Base-by-base conservation (phyloP, 2,888 invertebrate genomes). In the Agrilus cyanescens region DNA sequence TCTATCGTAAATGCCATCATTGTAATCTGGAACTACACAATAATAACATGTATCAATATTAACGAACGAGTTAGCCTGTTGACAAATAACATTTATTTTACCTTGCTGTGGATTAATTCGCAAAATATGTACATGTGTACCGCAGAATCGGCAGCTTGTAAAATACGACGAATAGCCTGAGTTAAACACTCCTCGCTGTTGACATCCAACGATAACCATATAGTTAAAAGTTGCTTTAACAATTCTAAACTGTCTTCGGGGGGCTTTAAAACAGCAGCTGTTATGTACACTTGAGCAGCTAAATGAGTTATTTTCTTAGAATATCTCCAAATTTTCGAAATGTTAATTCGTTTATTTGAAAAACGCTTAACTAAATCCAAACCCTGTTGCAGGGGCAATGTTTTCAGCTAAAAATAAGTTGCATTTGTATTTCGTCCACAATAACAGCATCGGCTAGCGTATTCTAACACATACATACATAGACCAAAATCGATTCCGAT, bases 51-150 rank as follows among this genome's bases (percentile, higher is more conserved):
- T 25, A 32, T n/a, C n/a, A n/a, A n/a, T n/a, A n/a, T n/a, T n/a
- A n/a, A 40, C 12, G 14, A 14, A 34, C 36, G 6, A 38, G 14
- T n/a, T 35, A 25, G 34, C 36, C 15, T 16, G n/a, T n/a, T n/a
- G n/a, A n/a, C n/a, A n/a, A n/a, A n/a, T n/a, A n/a, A 30, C 31
- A 36, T 34, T 20, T 41, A 15, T 12, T 53, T 50, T 52, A 62
- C 62, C 52, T 57, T 58, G 49, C 53, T 54, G 38, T 61, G 56
- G 33, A 73, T 65, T 3, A 72, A 72, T 12, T 66, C 69, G 48
- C 79, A 80, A 50, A 82, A 74, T 43, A 77, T 73, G 65, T 82
- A 82, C 58, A 83, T 74, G 49, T 82, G 82, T 8, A 71, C 57
- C 13, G 82, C 75, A 41, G 79, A 76, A 57, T 75, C 75, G 32